Evolutionary conservation across 1,140 invertebrate genomes (phyloP).

Genomic region (Trichoplusia ni): DNA sequence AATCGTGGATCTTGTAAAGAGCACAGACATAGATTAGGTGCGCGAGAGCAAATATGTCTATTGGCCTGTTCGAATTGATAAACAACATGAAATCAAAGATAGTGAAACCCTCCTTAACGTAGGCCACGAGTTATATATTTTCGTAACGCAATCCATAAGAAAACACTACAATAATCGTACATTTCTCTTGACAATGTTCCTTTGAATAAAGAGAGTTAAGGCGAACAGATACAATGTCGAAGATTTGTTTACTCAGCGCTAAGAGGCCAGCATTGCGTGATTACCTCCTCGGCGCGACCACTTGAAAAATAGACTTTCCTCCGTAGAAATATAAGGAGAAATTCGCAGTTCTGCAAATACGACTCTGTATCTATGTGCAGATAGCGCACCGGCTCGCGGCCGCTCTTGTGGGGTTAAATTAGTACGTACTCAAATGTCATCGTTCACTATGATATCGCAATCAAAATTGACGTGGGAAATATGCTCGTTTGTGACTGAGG

Average conservation of each 20-base stretch:
- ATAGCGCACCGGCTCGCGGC: slow-evolving; percentile 55
- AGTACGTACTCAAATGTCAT: slow-evolving; percentile 74
- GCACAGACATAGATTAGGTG: slow-evolving; percentile 57
- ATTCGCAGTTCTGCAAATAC: slow-evolving; percentile 42
- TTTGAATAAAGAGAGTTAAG: slow-evolving; percentile 79
- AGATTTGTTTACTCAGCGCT: slow-evolving; percentile 76
- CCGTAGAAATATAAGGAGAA: slow-evolving; percentile 52
- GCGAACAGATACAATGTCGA: slow-evolving; percentile 77
- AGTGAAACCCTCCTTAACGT: slow-evolving; percentile 69
- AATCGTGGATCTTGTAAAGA: slow-evolving; percentile 38
- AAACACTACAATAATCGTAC: slow-evolving; percentile 77
- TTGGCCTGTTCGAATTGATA: slow-evolving; percentile 71
- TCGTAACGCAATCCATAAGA: slow-evolving; percentile 78
- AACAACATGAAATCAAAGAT: slow-evolving; percentile 75
- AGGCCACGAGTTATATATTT: slow-evolving; percentile 70
- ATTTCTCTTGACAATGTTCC: slow-evolving; percentile 79
- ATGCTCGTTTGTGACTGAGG: slow-evolving; percentile 72
- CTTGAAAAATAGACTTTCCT: slow-evolving; percentile 64
- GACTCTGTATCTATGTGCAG: slow-evolving; percentile 54
- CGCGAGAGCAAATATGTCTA: slow-evolving; percentile 70
- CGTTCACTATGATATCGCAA: slow-evolving; percentile 76
- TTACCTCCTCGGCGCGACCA: slow-evolving; percentile 46
- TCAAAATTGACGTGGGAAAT: slow-evolving; percentile 79
- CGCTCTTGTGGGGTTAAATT: slow-evolving; percentile 64
- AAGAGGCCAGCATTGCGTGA: slow-evolving; percentile 67